Percentiles rank a stretch among this genome's conserved stretches.
Evolutionary conservation across 2,797 vertebrate genomes (phyloP).

Genomic region (Rhabdophis nuchalis): DNA sequence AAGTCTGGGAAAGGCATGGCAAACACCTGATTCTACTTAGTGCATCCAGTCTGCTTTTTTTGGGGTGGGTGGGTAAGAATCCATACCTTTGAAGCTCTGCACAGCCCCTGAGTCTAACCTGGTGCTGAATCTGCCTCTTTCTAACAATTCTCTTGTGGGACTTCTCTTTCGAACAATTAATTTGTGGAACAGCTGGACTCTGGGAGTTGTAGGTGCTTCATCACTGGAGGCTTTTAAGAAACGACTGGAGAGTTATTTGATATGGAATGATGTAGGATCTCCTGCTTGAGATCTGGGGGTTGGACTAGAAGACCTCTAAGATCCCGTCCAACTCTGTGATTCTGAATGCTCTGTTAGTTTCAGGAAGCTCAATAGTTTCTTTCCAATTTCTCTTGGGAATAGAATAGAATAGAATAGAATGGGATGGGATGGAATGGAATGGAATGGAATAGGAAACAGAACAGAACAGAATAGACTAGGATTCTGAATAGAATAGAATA

Average conservation of each 20-base stretch:
- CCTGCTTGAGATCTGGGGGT: no score
- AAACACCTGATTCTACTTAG: background rate
- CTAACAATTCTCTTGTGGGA: background rate
- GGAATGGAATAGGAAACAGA: no score
- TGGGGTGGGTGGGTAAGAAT: no score
- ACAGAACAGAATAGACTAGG: no score
- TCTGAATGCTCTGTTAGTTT: background rate
- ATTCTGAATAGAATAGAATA: no score
- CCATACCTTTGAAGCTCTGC: background rate
- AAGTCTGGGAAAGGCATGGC: background rate
- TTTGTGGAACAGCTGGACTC: background rate
- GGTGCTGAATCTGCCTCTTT: background rate
- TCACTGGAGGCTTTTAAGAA: background rate
- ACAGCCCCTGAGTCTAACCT: background rate
- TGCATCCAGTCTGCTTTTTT: background rate
- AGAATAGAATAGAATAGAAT: no score
- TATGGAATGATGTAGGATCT: no score
- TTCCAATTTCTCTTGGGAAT: background rate
- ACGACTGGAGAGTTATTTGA: background rate
- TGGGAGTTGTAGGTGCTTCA: background rate
- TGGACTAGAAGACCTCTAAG: no score
- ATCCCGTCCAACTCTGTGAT: no score
- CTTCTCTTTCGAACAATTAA: background rate
- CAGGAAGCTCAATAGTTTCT: background rate
- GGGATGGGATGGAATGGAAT: no score